These are phyloP conservation scores for Phaonia tiefii DNA, from an alignment of 2,888 invertebrate genomes.

Conservation along the genomic window DNA sequence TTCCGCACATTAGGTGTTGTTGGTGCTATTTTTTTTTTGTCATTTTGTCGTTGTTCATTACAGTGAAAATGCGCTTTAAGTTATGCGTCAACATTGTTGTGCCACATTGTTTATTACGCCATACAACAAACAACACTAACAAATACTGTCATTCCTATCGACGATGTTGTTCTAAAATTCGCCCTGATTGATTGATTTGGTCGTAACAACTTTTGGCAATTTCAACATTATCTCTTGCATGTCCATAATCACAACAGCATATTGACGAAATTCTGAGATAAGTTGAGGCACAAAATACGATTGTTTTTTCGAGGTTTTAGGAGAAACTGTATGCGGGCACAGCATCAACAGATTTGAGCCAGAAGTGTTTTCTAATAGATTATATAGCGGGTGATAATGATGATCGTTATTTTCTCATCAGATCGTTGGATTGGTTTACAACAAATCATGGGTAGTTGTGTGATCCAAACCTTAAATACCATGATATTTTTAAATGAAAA, in stretches of 20 bases:
- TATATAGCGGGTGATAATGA: no score
- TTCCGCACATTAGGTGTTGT: neutral
- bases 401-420: no score
- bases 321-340: no score
- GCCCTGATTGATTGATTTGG: conserved; percentile 3
- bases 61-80: conserved; percentile 15
- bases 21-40: neutral
- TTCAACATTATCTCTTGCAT: conserved; percentile 11
- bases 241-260: neutral
- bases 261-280: neutral
- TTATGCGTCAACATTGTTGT: conserved; percentile 41
- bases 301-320: no score
- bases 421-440: no score
- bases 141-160: conserved; percentile 12
- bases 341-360: no score
- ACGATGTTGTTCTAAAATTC: conserved; percentile 28
- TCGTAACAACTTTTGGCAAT: conserved; percentile 22
- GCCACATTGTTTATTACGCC: conserved; percentile 37
- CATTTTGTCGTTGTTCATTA: conserved; percentile 17
- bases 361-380: no score
- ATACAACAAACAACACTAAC: conserved; percentile 2
- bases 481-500: neutral
- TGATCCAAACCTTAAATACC: neutral
- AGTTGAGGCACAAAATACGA: no score
- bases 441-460: no score